Percentiles rank a stretch among this genome's conserved stretches.
Conservation (phyloP, 2,888 invertebrate species). For the Lasiommata megera region DNA sequence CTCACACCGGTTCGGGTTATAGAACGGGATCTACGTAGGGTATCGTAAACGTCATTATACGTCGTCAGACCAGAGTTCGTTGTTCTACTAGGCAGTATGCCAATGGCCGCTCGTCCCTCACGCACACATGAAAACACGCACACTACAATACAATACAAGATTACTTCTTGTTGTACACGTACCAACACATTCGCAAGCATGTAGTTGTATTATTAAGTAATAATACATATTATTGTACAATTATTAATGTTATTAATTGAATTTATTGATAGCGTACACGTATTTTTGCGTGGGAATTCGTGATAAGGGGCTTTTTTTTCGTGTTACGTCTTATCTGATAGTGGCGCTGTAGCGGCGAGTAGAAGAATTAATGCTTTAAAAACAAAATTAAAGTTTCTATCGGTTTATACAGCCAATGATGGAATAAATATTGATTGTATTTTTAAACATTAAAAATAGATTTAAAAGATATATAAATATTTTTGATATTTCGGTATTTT, state of each 20-base stretch:
- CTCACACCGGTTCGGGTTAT: conserved; percentile 46
- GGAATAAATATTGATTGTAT: too few species aligned
- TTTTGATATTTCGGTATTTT: too few species aligned
- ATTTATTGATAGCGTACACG: conserved; percentile 37
- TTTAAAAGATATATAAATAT: too few species aligned
- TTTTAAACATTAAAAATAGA: too few species aligned
- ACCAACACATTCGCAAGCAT: conserved; percentile 11
- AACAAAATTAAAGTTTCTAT: too few species aligned
- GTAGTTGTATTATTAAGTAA: conserved; percentile 7
- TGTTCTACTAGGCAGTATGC: conserved; percentile 79
- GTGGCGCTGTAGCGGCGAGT: conserved; percentile 44
- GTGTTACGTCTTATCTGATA: conserved; percentile 46
- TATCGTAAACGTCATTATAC: conserved; percentile 49
- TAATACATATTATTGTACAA: background rate
- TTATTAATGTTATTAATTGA: conserved; percentile 30
- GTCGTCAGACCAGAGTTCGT: conserved; percentile 75
- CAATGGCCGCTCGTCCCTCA: conserved; percentile 63
- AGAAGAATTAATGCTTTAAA: conserved; percentile 40
- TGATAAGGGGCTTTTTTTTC: conserved; percentile 8
- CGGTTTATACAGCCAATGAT: too few species aligned
- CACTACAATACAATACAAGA: conserved; percentile 26
- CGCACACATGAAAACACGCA: conserved; percentile 42
- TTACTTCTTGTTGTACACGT: conserved; percentile 27
- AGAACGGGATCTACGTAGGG: conserved; percentile 62
- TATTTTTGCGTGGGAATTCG: conserved; percentile 50